Evolutionary conservation across 2,888 invertebrate genomes (phyloP).

Genomic region (Protonemura montana): DNA sequence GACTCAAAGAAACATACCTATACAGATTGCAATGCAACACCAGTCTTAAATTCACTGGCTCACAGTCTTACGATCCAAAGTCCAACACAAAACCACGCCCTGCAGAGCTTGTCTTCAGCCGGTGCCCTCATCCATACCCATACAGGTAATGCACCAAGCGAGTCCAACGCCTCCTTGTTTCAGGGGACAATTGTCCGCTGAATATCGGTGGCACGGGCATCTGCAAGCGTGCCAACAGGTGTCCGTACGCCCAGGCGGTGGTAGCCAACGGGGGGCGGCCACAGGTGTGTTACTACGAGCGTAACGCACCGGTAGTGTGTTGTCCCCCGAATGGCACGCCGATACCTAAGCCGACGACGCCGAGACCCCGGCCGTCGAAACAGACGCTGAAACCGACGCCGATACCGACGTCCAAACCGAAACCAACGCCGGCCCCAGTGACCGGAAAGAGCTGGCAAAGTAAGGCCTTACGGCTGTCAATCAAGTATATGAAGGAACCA

Average conservation of each 20-base stretch:
- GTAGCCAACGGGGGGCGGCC: background rate
- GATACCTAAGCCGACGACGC: background rate
- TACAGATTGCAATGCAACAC: too few species aligned
- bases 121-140: too few species aligned
- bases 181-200: background rate
- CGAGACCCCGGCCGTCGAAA: background rate
- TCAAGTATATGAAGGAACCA: too few species aligned
- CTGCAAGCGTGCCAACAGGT: constrained; percentile 13
- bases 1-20: too few species aligned
- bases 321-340: background rate
- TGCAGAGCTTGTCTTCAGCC: too few species aligned
- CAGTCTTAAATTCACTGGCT: too few species aligned
- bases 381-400: background rate
- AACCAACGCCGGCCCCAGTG: background rate
- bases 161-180: background rate
- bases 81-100: too few species aligned
- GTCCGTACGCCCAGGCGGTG: constrained; percentile 27
- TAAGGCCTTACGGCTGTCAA: background rate
- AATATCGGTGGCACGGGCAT: background rate
- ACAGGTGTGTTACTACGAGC: constrained; percentile 17
- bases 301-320: constrained; percentile 29
- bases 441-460: background rate
- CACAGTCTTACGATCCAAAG: too few species aligned
- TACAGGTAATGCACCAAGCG: too few species aligned
- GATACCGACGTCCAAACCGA: background rate